Base-by-base conservation (phyloP, 1,140 invertebrate genomes). In the Protaetia brevitarsis region DNA sequence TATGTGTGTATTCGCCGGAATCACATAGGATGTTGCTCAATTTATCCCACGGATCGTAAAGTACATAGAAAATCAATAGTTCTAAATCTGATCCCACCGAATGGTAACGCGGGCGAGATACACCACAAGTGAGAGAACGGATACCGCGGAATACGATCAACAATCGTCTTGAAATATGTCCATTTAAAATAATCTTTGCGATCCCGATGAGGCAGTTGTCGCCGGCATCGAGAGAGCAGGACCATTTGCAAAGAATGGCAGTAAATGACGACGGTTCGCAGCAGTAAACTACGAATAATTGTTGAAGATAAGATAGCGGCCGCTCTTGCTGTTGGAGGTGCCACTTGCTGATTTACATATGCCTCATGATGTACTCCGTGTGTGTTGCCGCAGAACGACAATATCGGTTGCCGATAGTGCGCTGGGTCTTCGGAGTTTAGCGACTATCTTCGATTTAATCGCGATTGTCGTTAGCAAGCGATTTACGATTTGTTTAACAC, bases 211-310 rank as follows among this genome's bases (percentile, higher is more conserved):
- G 69, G 68, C 67, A 65, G 67, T 67, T 65, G 66, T 65, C 26
- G 69, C 41, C 41, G 26, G 41, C 41, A 51, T 23, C 41, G 41
- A 51, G 41, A 51, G 41, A 51, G 41, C 19, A 67, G 57, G 63
- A 65, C 71, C 72, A 73, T 73, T 73, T 73, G 69, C 72, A 73
- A 66, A 72, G 70, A 72, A 73, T 73, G 34, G 71, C 69, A 72
- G 64, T 72, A 72, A 73, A 65, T 69, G 67, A 72, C 72, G 71
- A 69, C 66, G 63, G 61, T 68, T 68, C 27, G 30, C 58, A 59
- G 70, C 65, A 71, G 69, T 73, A 73, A 73, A 73, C 66, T 71
- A 71, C 71, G 65, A 73, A 73, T 73, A 73, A 73, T 73, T 73
- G 72, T 73, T 71, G 64, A 30, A 70, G 72, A 73, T 73, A 73